Evolutionary conservation across 2,797 vertebrate genomes (phyloP).

Genomic region (Tenualosa thibaudeaui): DNA sequence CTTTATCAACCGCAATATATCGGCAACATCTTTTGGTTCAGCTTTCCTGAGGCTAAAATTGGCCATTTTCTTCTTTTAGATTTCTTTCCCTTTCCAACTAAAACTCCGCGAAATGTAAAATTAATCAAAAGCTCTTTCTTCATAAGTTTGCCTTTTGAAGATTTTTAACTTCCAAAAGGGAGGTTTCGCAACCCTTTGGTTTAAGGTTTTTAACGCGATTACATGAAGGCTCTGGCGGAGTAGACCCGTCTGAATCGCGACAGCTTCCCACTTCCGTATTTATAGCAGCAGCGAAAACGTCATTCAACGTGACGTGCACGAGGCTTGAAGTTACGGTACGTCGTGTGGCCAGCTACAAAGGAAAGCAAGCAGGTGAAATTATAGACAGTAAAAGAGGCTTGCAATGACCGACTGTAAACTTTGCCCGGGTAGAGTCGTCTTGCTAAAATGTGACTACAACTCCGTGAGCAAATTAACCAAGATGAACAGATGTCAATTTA

Average conservation of each 20-base stretch:
- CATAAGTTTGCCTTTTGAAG: slow-evolving; percentile 82
- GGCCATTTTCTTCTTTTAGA: slow-evolving; percentile 94
- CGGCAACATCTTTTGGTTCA: slow-evolving; percentile 72
- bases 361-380: no score
- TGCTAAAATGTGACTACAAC: no score
- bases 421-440: no score
- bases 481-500: no score
- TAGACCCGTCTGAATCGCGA: not conserved
- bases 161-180: slow-evolving; percentile 57
- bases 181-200: slow-evolving; percentile 60
- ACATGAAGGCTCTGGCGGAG: slow-evolving; percentile 11
- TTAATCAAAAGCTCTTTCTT: slow-evolving; percentile 93
- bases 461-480: no score
- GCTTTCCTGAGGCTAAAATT: slow-evolving; percentile 80
- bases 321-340: not conserved
- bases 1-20: slow-evolving; percentile 81
- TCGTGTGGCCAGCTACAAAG: not conserved
- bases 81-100: slow-evolving; percentile 88
- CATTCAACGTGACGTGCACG: not conserved
- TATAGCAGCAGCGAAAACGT: not conserved
- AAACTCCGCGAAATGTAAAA: slow-evolving; percentile 88
- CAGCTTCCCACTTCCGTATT: not conserved
- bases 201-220: not conserved
- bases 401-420: not conserved
- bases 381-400: no score